These are phyloP conservation scores for Oryzias sinensis DNA, from an alignment of 2,797 vertebrate species.

Conservation along the genomic window DNA sequence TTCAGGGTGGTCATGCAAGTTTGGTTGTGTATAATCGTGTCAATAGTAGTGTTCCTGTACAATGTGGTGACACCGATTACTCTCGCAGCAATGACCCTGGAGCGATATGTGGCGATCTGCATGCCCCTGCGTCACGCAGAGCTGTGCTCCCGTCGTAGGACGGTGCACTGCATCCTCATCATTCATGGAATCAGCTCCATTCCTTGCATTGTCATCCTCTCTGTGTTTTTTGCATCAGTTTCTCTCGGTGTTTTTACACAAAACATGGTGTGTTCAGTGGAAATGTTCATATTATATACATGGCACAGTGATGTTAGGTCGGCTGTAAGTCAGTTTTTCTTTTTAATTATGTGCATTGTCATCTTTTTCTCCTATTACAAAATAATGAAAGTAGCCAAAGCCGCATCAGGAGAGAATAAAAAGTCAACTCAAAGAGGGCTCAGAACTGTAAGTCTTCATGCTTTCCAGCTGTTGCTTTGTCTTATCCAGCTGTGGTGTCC, in stretches of 20 bases:
- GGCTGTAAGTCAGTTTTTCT: constrained; percentile 32
- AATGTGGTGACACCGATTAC: constrained; percentile 52
- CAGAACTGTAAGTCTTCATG: constrained; percentile 56
- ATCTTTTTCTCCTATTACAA: constrained; percentile 54
- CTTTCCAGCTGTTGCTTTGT: constrained; percentile 57
- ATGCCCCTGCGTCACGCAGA: no score
- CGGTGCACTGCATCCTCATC: no score
- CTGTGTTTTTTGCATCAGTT: constrained; percentile 20
- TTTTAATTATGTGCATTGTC: constrained; percentile 41
- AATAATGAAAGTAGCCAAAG: constrained; percentile 53
- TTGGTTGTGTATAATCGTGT: constrained; percentile 45
- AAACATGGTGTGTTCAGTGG: constrained; percentile 1
- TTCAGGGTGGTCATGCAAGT: constrained; percentile 22
- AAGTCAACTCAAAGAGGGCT: constrained; percentile 42
- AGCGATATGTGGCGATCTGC: no score
- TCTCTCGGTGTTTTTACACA: background rate
- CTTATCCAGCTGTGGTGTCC: constrained; percentile 52
- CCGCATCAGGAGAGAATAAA: constrained; percentile 44
- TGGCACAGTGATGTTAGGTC: constrained; percentile 46
- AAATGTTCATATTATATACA: constrained; percentile 14
- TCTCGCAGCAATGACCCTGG: constrained; percentile 15
- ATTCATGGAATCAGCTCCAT: background rate
- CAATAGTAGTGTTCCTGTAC: background rate
- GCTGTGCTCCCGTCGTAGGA: no score
- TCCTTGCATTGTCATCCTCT: constrained; percentile 32